Evolutionary conservation across 2,113 vertebrate species (phyloP), one percentile per base, ranked within the genome.

Genomic region (Crocuta crocuta): DNA sequence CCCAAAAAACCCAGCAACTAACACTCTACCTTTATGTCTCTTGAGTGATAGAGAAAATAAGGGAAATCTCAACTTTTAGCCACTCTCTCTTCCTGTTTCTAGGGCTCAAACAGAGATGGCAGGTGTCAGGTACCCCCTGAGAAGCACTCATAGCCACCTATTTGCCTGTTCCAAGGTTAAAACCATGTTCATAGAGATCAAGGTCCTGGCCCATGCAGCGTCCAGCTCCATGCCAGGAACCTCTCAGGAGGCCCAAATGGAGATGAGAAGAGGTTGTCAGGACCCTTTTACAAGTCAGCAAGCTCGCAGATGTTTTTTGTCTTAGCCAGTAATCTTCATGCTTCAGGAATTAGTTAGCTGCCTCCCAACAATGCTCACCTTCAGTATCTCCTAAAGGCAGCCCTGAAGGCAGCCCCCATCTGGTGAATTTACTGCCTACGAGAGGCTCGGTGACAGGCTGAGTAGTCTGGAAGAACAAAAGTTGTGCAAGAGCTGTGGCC

Each of bases 41-140:
- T 93, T 96, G 23, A 35, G 19, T 66, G 24, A n/a, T 7, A 95
- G 89, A 83, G 45, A 35, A 79, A 71, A 73, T 26, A 78, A 71
- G 93, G n/a, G 53, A 65, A 94, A 73, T 50, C 33, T 48, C 28
- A 26, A 16, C 68, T 68, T 91, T 93, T 86, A 15, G 28, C 28
- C 35, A 81, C 23, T 7, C 10, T 66, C 39, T n/a, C 33, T 21
- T 82, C 55, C 43, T 73, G 35, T 79, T 73, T 53, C 26, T 4
- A 74, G 16, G 10, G 1, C 58, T 97, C 73, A 61, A 26, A 35
- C 16, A 58, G 55, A 89, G n/a, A 26, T 10, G 31, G 43, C 11
- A 8, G 4, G 58, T 31, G 10, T 19, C 16, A 43, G 1, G 15
- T 8, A 39, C 6, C 16, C 31, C 21, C 2, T 0, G 1, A 73